phyloP scores from a whole-genome alignment of 2,113 vertebrate species.

The Heterotilapia buettikoferi region DNA sequence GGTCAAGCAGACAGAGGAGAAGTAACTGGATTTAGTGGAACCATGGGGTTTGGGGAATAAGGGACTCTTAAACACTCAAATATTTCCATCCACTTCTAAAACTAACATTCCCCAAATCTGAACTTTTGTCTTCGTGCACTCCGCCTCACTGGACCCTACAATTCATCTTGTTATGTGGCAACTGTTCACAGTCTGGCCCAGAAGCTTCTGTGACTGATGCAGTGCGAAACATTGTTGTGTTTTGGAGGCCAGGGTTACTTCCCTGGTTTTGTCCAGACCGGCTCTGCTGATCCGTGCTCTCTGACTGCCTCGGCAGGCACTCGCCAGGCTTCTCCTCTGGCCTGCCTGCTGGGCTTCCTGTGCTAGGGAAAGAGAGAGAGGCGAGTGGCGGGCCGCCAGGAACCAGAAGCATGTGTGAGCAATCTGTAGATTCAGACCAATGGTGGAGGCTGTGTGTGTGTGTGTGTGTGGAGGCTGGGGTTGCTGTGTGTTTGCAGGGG shows the following conservation, averaged over 20 bases:
- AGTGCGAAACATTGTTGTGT: neutral
- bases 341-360: conserved; percentile 48
- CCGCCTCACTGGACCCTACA: neutral
- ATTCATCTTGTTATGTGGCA: neutral
- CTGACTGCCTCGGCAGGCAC: conserved; percentile 1
- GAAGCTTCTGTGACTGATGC: neutral
- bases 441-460: neutral
- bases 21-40: neutral
- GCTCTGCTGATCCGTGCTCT: conserved; percentile 7
- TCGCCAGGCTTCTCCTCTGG: neutral
- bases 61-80: neutral
- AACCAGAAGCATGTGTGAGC: conserved; percentile 56
- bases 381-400: conserved; percentile 39
- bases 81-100: neutral
- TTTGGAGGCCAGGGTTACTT: conserved; percentile 2
- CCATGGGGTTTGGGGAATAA: neutral
- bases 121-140: neutral
- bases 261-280: neutral
- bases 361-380: conserved; percentile 7
- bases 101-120: conserved; percentile 14
- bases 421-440: conserved; percentile 40
- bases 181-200: neutral
- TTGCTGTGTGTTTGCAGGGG: neutral
- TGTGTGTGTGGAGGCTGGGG: neutral
- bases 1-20: neutral